Base-by-base conservation (phyloP, 2,797 vertebrate genomes). In the Alosa sapidissima region DNA sequence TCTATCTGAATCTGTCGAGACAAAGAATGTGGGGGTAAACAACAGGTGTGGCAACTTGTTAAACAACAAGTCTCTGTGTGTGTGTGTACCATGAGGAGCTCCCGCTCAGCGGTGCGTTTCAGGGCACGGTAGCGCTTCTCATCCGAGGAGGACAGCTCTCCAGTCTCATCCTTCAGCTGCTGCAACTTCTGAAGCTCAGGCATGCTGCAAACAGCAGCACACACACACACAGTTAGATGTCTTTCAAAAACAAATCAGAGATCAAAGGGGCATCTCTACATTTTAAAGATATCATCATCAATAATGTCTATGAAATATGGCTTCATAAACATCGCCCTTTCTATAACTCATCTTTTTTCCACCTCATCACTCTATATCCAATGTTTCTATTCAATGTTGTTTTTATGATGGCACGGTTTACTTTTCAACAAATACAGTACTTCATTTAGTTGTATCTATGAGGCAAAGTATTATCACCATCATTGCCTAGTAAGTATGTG, bases 101-200 rank as follows among this genome's bases (percentile, higher is more conserved):
- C 98, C 48, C 98, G 92, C 93, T 99, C 98, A 0, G 98, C 98
- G 0, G 98, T 98, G 87, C 98, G 97, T 81, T 99, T 99, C 90
- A 99, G 93, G 0, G 98, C 97, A 60, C 98, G 94, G 92, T 99
- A 99, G 45, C 98, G 97, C 83, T 99, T 99, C 93, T 99, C 98
- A 2, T 99, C 98, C 0, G 98, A 98, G 0, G 98, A 99, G 0
- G 98, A 99, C 88, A 99, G 95, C 68, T 99, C 98, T 33, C 98
- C 98, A 0, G 98, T 99, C 91, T 99, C 98, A 28, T 99, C 98
- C 92, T 99, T 99, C 85, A 99, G 94, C 93, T 99, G 98, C 91
- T 99, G 98, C n/a, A 99, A 94, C 82, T 99, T 99, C 93, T 99
- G 98, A 47, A 99, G 96, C 91, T 99, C 98, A 0, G 98, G 98